Percentiles rank a stretch among this genome's conserved stretches.
Evolutionary conservation across 2,797 vertebrate species (phyloP).

Genomic region (Odontamblyopus lacepedii): DNA sequence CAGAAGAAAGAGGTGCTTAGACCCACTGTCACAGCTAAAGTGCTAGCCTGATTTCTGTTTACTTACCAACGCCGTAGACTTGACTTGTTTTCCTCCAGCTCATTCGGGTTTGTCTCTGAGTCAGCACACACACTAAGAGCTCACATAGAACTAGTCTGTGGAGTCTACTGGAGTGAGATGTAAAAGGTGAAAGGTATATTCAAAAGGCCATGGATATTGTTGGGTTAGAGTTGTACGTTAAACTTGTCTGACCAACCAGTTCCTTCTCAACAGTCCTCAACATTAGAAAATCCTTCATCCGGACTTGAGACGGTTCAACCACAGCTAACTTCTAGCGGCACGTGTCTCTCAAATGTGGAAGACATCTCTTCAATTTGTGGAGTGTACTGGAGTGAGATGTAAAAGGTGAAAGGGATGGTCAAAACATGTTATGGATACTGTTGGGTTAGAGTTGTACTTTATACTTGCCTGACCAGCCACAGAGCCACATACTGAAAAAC

Average conservation of each 20-base stretch:
- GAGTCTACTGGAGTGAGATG: neutral
- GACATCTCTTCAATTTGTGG: no score
- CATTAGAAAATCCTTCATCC: no score
- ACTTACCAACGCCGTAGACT: conserved; percentile 74
- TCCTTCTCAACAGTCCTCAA: no score
- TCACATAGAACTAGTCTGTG: neutral
- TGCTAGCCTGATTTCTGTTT: conserved; percentile 80
- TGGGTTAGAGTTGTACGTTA: neutral
- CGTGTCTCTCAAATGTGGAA: no score
- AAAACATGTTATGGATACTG: neutral
- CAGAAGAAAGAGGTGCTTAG: conserved; percentile 85
- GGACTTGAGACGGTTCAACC: no score
- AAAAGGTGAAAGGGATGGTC: neutral
- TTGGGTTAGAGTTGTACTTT: no score
- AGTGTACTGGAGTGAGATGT: neutral
- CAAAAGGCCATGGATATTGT: neutral
- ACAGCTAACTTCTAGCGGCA: no score
- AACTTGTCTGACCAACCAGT: no score
- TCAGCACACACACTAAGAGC: conserved; percentile 44
- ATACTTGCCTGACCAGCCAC: no score
- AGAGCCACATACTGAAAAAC: no score
- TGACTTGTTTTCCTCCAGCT: conserved; percentile 78
- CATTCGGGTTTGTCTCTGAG: conserved; percentile 68
- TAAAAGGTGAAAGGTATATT: neutral
- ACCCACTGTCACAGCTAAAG: conserved; percentile 80